Base-by-base conservation (phyloP, 2,888 invertebrate genomes). In the Pristionchus mayeri region DNA sequence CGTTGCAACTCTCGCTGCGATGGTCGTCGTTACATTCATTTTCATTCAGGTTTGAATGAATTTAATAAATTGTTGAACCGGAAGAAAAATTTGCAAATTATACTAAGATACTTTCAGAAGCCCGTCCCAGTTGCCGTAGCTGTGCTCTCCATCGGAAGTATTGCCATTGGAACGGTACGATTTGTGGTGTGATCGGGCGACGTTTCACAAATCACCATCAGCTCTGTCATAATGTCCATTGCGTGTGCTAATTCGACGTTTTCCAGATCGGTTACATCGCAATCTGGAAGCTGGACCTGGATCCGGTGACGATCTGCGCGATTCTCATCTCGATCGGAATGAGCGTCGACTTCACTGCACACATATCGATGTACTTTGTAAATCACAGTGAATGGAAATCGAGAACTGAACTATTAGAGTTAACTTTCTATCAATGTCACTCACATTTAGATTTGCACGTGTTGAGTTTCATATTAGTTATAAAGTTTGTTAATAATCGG, bases 281-380 rank as follows among this genome's bases (percentile, higher is more conserved):
- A 34, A 91, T 90, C 86, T 92, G 91, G 92, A 87, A 90, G 48
- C 85, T 92, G 76, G 91, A 92, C 84, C 87, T 92, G 37, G 92
- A 92, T 85, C 92, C 92, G 0, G 92, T 92, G 50, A 88, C 91
- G 0, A 85, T 92, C 40, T 89, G 91, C 52, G 92, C 92, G 4
- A 88, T 91, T 16, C 87, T 92, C 63, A 92, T 92, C 78, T 87
- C 88, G 6, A 91, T 92, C 48, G 92, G 92, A 85, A 91, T 92
- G 92, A 86, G 88, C 18, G 92, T 92, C 27, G 92, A 92, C 84
- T 92, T 92, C 86, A 92, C 92, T 16, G 92, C 92, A 9, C 92
- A 92, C 82, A 87, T 90, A 13, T 87, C 90, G 27, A 90, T 90
- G 75, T 89, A 91, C 84, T 90, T 88, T 37, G 71, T 78, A n/a